Base-by-base conservation (phyloP, 2,113 vertebrate species). In the Cromileptes altivelis region DNA sequence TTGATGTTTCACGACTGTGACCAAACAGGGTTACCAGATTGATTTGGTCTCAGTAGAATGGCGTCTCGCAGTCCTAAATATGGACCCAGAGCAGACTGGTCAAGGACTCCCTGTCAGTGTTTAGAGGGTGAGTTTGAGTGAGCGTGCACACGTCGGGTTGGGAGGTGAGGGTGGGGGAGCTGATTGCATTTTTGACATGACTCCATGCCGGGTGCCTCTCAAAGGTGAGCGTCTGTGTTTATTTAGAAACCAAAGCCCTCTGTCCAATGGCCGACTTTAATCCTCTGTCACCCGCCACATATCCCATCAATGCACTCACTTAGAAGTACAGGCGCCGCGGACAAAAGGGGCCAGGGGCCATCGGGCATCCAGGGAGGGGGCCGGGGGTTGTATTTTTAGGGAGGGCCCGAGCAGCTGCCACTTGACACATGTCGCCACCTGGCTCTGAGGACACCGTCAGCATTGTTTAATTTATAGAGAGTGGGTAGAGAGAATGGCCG, bases 371-470 rank as follows among this genome's bases (percentile, higher is more conserved):
- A 23, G 49, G 78, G 83, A 55, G 83, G 78, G 88, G 80, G 81
- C 62, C 12, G 87, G 52, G 70, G 74, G 71, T 61, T 87, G 85
- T 95, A 95, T 95, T 94, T 95, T 94, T 95, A 94, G 93, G 92
- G 91, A 85, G 89, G 88, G 85, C 81, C 81, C 15, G 27, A 90
- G 85, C 93, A 95, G 95, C 94, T 96, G 94, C 88, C 70, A 70
- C 89, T 90, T 94, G 93, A 94, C 94, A 93, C 87, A 93, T 94
- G 92, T 94, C 84, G 78, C 90, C 91, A 90, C 92, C 91, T 91
- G 90, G 89, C 90, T 90, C 90, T 75, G 81, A 84, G 89, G 93
- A 94, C 92, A 94, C 89, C 88, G 76, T 88, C 93, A 82, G 80
- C 92, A 94, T 95, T 95, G 94, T 95, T 92, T 89, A 55, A 88